Base-by-base conservation (phyloP, 1,140 invertebrate species). In the Polyergus mexicanus region DNA sequence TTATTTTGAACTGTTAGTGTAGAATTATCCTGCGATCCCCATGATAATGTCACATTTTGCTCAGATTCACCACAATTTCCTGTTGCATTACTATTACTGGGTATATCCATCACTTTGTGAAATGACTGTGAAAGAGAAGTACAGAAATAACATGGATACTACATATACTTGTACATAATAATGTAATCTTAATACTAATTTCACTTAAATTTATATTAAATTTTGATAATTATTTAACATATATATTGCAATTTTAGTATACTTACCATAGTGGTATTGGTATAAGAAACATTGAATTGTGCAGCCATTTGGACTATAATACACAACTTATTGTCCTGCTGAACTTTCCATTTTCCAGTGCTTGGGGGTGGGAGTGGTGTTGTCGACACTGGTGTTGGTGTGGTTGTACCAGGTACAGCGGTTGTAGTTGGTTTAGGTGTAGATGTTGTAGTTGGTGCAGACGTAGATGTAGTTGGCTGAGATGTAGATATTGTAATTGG, bases 301-400 rank as follows among this genome's bases (percentile, higher is more conserved):
- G 95, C 95, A 5, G 96, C 96, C 96, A 97, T 96, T 92, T 96
- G 93, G 2, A 96, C 91, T 19, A 97, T 91, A 58, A 97, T 95
- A 89, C 97, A 97, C 8, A 90, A 93, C 5, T 86, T 60, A 62
- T 95, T 93, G 0, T 92, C 93, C 85, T 91, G 95, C 84, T 91
- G 93, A 4, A 95, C 86, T 1, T 85, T 66, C 97, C 97, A 97
- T 83, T 92, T 95, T 35, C 95, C 96, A 35, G 74, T 38, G 47
- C 93, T 93, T 8, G 93, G 90, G 13, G 93, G 88, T 69, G 91
- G 60, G 3, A 94, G 91, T 0, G 92, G 85, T 5, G 93, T 92
- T 2, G 94, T 86, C 0, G 92, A 91, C 3, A 92, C 90, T n/a
- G 91, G 85, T 19, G 92, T 88, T 13, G 41, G 41, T 44, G 87